A percentile compares a stretch with the other conserved stretches of the same genome.
Conservation (phyloP, 2,888 invertebrate genomes). For the Gryllus longicercus region DNA sequence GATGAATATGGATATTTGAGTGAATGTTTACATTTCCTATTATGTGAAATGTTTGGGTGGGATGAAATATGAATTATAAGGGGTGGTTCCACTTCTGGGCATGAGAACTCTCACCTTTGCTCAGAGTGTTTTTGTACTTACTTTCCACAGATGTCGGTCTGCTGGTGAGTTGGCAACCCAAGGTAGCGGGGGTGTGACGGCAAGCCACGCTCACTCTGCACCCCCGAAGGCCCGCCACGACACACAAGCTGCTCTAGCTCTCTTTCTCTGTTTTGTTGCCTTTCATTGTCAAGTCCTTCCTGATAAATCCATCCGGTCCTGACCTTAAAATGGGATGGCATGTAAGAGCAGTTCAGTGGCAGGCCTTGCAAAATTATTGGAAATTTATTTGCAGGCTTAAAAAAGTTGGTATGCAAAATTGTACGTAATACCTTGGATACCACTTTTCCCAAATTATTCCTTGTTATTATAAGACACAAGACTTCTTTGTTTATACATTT, state of each 20-base stretch:
- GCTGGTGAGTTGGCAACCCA: constrained; percentile 33
- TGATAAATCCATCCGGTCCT: not conserved
- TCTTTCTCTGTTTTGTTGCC: constrained; percentile 17
- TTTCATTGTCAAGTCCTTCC: constrained; percentile 17
- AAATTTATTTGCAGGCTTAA: too few species aligned
- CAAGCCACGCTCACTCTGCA: constrained; percentile 24
- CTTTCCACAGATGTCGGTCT: constrained; percentile 36
- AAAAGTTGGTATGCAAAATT: too few species aligned
- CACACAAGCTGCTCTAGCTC: constrained; percentile 8
- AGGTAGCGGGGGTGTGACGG: constrained; percentile 22
- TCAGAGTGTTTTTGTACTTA: constrained; percentile 36
- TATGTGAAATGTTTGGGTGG: constrained; percentile 8
- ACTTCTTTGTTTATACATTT: too few species aligned
- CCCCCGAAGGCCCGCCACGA: constrained; percentile 26
- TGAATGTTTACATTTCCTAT: not conserved
- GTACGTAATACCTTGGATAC: too few species aligned
- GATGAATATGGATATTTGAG: not conserved
- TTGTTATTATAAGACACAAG: too few species aligned
- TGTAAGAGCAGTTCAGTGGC: constrained; percentile 3
- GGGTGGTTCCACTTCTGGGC: constrained; percentile 5
- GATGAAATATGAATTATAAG: not conserved
- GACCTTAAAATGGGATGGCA: not conserved
- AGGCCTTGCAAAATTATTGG: not conserved
- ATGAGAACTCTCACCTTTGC: constrained; percentile 30
- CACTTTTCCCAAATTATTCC: too few species aligned